Evolutionary conservation across 1,140 invertebrate genomes (phyloP).

Genomic region (Brachionus plicatilis): DNA sequence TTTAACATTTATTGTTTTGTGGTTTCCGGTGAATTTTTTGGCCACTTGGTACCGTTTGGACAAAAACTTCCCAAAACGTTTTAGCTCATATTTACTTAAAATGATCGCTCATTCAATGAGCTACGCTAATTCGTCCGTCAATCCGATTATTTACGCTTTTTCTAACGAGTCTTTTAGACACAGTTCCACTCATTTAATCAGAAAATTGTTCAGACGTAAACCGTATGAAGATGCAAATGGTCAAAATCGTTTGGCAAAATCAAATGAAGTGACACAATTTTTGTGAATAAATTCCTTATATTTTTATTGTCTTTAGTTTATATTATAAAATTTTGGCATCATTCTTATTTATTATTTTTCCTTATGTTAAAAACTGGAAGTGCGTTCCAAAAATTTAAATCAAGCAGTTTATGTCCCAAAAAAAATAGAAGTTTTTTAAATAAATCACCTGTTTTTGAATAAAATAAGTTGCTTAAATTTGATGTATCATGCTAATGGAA

Average conservation of each 20-base stretch:
- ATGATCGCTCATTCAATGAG: constrained; percentile 46
- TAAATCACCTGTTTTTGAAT: too few species aligned
- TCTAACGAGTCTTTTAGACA: constrained; percentile 54
- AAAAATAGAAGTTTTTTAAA: too few species aligned
- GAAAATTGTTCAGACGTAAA: constrained; percentile 12
- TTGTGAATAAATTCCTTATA: background rate
- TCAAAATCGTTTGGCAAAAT: background rate
- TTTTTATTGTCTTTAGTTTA: background rate
- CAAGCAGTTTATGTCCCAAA: too few species aligned
- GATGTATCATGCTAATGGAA: too few species aligned
- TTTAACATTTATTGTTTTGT: constrained; percentile 15
- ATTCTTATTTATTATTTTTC: too few species aligned
- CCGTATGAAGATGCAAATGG: background rate
- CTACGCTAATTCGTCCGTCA: constrained; percentile 58
- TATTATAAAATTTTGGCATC: background rate
- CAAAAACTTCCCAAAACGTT: constrained; percentile 24
- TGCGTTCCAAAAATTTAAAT: too few species aligned
- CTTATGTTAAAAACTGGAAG: too few species aligned
- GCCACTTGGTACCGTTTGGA: constrained; percentile 41
- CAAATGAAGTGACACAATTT: constrained; percentile 13
- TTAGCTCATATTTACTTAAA: constrained; percentile 15
- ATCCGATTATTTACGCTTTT: constrained; percentile 59
- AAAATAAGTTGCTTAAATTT: too few species aligned
- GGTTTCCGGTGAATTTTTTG: constrained; percentile 41
- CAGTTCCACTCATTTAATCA: background rate